phyloP scores from a whole-genome alignment of 2,113 vertebrate genomes.

The Oryzias curvinotus region DNA sequence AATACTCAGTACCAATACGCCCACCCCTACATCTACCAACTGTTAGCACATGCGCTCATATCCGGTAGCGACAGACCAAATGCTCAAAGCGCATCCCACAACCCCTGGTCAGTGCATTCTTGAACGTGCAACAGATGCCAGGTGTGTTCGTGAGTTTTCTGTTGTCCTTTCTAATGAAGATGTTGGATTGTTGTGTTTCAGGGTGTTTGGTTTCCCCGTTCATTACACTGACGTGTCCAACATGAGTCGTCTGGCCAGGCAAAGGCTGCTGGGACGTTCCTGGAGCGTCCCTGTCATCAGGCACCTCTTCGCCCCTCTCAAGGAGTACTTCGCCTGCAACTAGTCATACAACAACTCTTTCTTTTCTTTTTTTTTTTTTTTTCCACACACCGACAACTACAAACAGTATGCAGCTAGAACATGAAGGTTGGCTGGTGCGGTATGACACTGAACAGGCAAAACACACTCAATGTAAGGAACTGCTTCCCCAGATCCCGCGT shows the following conservation, averaged over 20 bases:
- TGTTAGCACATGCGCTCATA: too few species aligned
- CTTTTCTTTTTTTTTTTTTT: background rate
- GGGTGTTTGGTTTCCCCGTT: constrained; percentile 96
- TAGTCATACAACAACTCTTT: constrained; percentile 71
- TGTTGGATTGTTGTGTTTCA: constrained; percentile 43
- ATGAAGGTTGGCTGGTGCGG: constrained; percentile 64
- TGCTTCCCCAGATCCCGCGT: constrained; percentile 56
- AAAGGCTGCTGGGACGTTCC: constrained; percentile 95
- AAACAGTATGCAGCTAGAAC: constrained; percentile 49
- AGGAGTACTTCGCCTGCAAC: constrained; percentile 98
- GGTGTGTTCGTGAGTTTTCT: too few species aligned
- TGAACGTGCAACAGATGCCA: too few species aligned
- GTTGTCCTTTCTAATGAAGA: too few species aligned
- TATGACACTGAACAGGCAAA: constrained; percentile 33
- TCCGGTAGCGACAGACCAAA: too few species aligned
- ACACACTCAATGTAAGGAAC: constrained; percentile 55
- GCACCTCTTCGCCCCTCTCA: constrained; percentile 97
- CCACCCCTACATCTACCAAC: too few species aligned
- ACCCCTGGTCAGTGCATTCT: too few species aligned
- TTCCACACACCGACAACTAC: constrained; percentile 32
- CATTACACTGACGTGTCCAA: constrained; percentile 99
- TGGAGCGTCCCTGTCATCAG: constrained; percentile 98
- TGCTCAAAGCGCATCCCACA: too few species aligned
- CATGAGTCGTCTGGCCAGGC: constrained; percentile 98
- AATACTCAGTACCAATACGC: too few species aligned